Evolutionary conservation across 2,113 vertebrate genomes (phyloP), one percentile per base, ranked within the genome.

Genomic region (Nothoprocta pentlandii): DNA sequence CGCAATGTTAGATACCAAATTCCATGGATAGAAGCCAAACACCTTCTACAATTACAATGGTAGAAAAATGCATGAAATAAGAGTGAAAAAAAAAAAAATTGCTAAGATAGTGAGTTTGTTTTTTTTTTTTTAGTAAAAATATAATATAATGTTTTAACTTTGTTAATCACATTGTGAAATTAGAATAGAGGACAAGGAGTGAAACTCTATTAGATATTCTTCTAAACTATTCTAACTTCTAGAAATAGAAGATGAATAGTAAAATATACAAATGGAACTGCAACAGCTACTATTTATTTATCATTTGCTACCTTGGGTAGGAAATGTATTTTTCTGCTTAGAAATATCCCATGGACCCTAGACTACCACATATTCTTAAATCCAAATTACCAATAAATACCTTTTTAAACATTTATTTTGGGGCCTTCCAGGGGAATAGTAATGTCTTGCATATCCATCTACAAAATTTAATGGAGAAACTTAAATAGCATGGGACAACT

Each of bases 291-390:
- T 41, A 21, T 30, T 64, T 41, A 34, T 42, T n/a, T 6, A 5
- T 22, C 5, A 5, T 30, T 47, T 21, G 0, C 21, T n/a, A 3
- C 22, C 10, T 59, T 53, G 10, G 16, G 34, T 39, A 78, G 80
- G 53, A 91, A 90, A 93, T 80, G 42, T 64, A 61, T 91, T 88
- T 91, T 90, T 88, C 64, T 51, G 21, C 34, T 91, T 95, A 64
- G 58, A 89, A 91, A 23, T 74, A 73, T 4, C 77, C 75, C 85
- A 92, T 46, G 41, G 85, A 71, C 90, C 42, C 39, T 90, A 89
- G 39, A 91, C 23, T 56, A 95, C 69, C 41, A 36, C 39, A 77
- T 42, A 80, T 39, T 47, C 21, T 76, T 54, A 56, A 67, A 21
- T 54, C 49, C 87, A 80, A 94, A 71, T 68, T 80, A 61, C 0